Base-by-base conservation (phyloP, 2,888 invertebrate genomes). In the Ethmia dodecea region DNA sequence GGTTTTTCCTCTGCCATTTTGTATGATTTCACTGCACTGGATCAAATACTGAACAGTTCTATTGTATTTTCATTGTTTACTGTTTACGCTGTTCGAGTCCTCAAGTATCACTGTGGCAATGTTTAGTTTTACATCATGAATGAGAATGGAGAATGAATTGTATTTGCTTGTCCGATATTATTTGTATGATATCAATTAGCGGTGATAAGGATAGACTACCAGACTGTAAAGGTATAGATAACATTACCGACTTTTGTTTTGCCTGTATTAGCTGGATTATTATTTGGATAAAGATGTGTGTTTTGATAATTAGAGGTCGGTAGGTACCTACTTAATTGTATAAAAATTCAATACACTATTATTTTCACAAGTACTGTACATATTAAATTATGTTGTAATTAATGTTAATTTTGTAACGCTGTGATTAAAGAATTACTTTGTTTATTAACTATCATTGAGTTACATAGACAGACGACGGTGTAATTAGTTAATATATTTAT, bases 121-220 rank as follows among this genome's bases (percentile, higher is more conserved):
- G 58, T 67, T 60, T 66, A 60, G 60, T 63, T 65, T 62, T 54
- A 62, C 64, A 73, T 69, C 56, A 60, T 63, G 60, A 56, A 48
- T 62, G 54, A 51, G 55, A 54, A 58, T 60, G 47, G 55, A 43
- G 63, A 54, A 60, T 59, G 64, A 55, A 50, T 49, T 59, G 53
- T 60, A 66, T 78, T 73, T 71, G 64, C 65, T 66, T 65, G 68
- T 56, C 65, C 73, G 70, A 79, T 74, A 69, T 67, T 41, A 64
- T 71, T 71, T 78, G 68, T 73, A 71, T 69, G 69, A 63, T 81
- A 83, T 77, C 80, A 78, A 79, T 74, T 74, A 71, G 59, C 53
- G n/a, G n/a, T 55, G 74, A 78, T 76, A 74, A 75, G 42, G 35
- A 40, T 48, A 47, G 49, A 44, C 31, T 37, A 38, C 38, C 33